Base-by-base conservation (phyloP, 2,113 vertebrate species). In the Chionis minor region DNA sequence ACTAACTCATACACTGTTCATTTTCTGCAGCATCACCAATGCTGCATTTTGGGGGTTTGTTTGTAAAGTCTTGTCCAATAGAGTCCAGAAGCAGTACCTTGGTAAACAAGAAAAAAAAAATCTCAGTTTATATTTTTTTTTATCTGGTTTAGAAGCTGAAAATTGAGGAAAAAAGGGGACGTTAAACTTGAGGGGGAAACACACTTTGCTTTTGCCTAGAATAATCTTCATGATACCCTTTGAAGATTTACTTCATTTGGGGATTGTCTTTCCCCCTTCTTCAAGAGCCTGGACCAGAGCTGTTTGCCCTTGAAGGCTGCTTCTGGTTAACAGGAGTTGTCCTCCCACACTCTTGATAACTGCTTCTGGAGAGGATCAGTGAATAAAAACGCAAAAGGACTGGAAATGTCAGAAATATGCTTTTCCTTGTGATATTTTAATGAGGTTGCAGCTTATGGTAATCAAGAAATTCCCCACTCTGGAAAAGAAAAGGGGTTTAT, bases 401-500 rank as follows among this genome's bases (percentile, higher is more conserved):
- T 94, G 54, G 49, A 94, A 93, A 93, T 81, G 55, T 69, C 85
- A 96, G 82, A 94, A 96, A 82, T 77, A 49, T 51, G 28, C 58
- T 97, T 82, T 95, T 88, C 45, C 81, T 92, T 92, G 86, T 94
- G 93, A 95, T 90, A 96, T 83, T 84, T 74, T 96, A 94, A 96
- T 89, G 75, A 96, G 80, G 72, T 95, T 92, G 95, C 58, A 94
- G 80, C 14, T 95, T 94, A 95, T 89, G 94, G 85, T 95, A 94
- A 93, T 97, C 72, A 97, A 77, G 78, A 96, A 87, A 83, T 93
- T 95, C 80, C 65, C 75, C 56, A 78, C 61, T 93, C 74, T 81
- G 72, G 74, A 75, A 91, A 95, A 73, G 92, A 90, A 96, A 95
- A 77, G 42, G 58, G 38, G 11, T 89, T 97, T 95, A 88, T 73